A percentile compares a stretch with the other conserved stretches of the same genome.
Evolutionary conservation across 2,888 invertebrate genomes (phyloP).

Genomic region (Pachymerium ferrugineum): DNA sequence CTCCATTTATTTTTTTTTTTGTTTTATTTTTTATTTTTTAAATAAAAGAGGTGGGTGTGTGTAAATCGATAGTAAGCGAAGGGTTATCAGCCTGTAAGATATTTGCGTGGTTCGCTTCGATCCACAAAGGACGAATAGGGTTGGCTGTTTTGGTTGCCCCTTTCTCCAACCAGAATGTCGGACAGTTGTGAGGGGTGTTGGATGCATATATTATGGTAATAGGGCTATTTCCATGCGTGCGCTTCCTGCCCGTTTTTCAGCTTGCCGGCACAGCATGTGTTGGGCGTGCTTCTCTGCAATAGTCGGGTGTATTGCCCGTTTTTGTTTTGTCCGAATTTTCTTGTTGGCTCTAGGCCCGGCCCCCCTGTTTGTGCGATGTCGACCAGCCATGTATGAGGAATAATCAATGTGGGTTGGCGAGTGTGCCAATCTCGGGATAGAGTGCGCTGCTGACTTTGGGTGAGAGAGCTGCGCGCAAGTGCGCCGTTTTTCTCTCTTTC

Average conservation of each 20-base stretch:
- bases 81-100: background rate
- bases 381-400: background rate
- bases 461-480: background rate
- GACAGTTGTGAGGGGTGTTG: background rate
- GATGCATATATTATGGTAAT: background rate
- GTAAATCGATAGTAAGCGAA: background rate
- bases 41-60: background rate
- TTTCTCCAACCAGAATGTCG: background rate
- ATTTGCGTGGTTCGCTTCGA: background rate
- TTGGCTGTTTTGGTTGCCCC: background rate
- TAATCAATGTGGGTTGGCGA: conserved; percentile 9
- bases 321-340: background rate
- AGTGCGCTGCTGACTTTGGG: background rate
- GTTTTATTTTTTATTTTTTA: background rate
- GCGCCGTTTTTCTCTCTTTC: background rate
- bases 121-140: background rate
- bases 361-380: too few relatives aligned
- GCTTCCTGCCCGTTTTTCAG: too few relatives aligned
- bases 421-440: conserved; percentile 8
- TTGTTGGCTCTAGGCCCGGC: background rate
- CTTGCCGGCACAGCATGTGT: too few relatives aligned
- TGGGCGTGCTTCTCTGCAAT: background rate
- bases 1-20: background rate
- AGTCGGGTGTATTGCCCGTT: background rate
- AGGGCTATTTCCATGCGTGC: background rate